Evolutionary conservation across 2,797 vertebrate species (phyloP), one percentile per base, ranked within the genome.

Genomic region (Prunella strophiata): DNA sequence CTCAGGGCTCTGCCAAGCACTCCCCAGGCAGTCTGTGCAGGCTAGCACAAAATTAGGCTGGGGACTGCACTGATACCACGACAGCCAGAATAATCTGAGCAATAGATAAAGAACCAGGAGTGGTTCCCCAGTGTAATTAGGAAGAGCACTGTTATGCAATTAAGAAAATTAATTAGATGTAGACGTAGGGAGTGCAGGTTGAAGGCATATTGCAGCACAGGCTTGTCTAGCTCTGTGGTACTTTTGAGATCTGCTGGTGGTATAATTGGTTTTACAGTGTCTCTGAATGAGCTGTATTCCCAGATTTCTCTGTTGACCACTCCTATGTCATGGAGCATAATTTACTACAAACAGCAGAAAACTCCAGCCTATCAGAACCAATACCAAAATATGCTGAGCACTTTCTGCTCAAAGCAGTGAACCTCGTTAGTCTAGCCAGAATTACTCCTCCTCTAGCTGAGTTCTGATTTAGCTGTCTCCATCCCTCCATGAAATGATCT

Each of bases 91-190:
- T 82, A 77, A 88, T 88, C 76, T 89, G 85, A 95, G 85, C 89
- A 75, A 58, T 55, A 97, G 89, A 92, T 93, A 96, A 96, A 52
- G 43, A 78, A 91, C 74, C 38, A 55, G 85, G 36, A 36, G 40
- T 38, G 36, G 82, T 62, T 96, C 92, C 94, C 91, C 78, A 57
- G 85, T 80, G 95, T 91, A 96, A 97, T 97, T 94, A 97, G 91
- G 70, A 94, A 96, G 80, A 52, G 51, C 63, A 91, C 51, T 94
- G 95, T 95, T 95, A 90, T 66, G 61, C 87, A 95, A 96, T 97
- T 96, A 96, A 95, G 88, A 96, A 97, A 97, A 97, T 95, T 96
- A 97, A 97, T 96, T 92, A 94, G 91, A 85, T 85, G 88, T 86
- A 94, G 84, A 90, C 1, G 32, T 92, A 70, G 65, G 43, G 88